Base-by-base conservation (phyloP, 2,888 invertebrate genomes). In the Pachliopta kotzebuea region DNA sequence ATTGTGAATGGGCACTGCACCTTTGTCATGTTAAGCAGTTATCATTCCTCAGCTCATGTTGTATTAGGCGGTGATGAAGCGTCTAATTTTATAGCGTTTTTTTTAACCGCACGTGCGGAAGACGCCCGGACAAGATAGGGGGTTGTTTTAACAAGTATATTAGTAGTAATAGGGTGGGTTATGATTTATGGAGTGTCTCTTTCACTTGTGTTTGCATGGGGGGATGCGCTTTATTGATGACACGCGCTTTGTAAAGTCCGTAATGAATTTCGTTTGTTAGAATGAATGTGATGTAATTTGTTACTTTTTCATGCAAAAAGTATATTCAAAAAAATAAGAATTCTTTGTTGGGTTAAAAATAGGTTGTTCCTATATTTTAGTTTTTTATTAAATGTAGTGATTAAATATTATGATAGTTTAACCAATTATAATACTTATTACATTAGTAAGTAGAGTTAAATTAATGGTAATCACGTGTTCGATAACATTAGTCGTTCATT, bases 111-210 rank as follows among this genome's bases (percentile, higher is more conserved):
- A 83, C 83, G 84, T 82, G 83, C 77, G 72, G 76, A 83, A 80
- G 85, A 81, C 76, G 74, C 72, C 77, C 76, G 72, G 87, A 88
- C 86, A 83, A 90, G 91, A 90, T 85, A 90, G 83, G 90, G 85
- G 90, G 90, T 88, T 90, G 89, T 90, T 90, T 86, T 88, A 90
- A 91, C 90, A 90, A 88, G 82, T 88, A 85, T 89, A 90, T 90
- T 90, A 90, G 84, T 77, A 76, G 82, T 85, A 83, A 87, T 87
- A 76, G 90, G 89, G 90, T 82, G 80, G 71, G 76, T 77, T 79
- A 87, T 91, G 91, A 91, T 90, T 89, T 89, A 91, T 90, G 81
- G 82, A 78, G 81, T 85, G 90, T 90, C 90, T 88, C 79, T 83
- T 81, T 78, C 90, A 90, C 84, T 79, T 83, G 84, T 85, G 84